Evolutionary conservation across 1,140 invertebrate genomes (phyloP).

Genomic region (Heliothis virescens): DNA sequence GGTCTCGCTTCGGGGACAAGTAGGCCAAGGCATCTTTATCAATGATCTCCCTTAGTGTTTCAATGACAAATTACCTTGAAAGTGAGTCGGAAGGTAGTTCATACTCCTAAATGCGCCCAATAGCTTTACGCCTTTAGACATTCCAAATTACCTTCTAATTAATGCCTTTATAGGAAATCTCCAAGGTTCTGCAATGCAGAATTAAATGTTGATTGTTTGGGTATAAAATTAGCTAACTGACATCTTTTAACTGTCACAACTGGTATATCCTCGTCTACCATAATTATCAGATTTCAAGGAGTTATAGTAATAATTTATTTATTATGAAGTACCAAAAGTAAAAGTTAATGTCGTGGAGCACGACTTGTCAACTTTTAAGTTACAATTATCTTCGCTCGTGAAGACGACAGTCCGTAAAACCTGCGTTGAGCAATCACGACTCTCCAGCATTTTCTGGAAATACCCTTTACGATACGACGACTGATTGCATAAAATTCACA

Average conservation of each 20-base stretch:
- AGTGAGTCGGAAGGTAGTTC: neutral
- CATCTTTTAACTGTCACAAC: no score
- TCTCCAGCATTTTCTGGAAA: conserved; percentile 9
- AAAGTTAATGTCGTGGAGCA: conserved; percentile 45
- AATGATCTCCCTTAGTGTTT: conserved; percentile 16
- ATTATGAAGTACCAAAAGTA: conserved; percentile 32
- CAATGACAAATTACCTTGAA: conserved; percentile 22
- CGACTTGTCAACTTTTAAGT: conserved; percentile 43
- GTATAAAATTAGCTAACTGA: no score
- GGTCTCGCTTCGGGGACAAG: neutral
- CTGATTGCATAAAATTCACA: no score
- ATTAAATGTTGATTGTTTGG: no score
- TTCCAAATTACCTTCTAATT: no score
- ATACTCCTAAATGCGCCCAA: neutral
- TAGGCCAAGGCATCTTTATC: conserved; percentile 25
- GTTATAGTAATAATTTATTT: neutral
- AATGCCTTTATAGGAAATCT: no score
- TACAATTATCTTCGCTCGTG: conserved; percentile 53
- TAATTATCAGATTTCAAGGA: neutral
- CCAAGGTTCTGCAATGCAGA: no score
- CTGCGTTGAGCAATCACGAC: conserved; percentile 18
- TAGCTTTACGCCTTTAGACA: no score
- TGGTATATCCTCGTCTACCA: neutral
- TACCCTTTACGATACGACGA: neutral
- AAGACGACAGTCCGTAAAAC: conserved; percentile 37